Conservation (phyloP, 2,113 vertebrate species). For the Oceanites oceanicus region DNA sequence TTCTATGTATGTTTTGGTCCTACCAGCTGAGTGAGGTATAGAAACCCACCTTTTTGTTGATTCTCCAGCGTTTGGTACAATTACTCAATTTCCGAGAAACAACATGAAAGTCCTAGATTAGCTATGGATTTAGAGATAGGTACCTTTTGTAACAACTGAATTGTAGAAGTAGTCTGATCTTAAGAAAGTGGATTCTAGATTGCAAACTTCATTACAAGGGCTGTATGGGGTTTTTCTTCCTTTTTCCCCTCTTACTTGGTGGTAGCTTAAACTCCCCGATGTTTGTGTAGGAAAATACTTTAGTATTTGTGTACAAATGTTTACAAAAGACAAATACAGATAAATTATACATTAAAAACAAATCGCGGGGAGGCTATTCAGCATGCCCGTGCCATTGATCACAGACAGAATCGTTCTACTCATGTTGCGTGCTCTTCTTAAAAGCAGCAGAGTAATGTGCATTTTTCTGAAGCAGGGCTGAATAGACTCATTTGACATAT, state of each 20-base stretch:
- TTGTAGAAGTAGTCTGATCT: not conserved
- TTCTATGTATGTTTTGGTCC: not conserved
- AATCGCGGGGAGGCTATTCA: not conserved
- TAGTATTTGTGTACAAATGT: not conserved
- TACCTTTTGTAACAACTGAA: not conserved
- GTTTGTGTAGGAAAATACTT: not conserved
- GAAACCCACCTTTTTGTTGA: not conserved
- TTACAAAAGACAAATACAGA: not conserved
- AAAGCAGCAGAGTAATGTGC: not conserved
- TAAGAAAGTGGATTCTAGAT: not conserved
- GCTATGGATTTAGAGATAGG: not conserved
- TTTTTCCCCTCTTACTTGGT: not conserved
- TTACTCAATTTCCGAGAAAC: not conserved
- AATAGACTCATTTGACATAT: not conserved
- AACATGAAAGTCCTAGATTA: not conserved
- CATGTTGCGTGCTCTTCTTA: not conserved
- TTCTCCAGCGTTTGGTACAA: not conserved
- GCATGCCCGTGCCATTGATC: not conserved
- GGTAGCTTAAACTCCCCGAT: not conserved
- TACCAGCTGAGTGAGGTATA: not conserved
- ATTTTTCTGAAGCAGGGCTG: not conserved
- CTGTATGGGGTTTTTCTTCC: not conserved
- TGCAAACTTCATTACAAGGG: not conserved
- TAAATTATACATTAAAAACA: not conserved
- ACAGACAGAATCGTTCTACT: not conserved